A percentile compares a stretch with the other conserved stretches of the same genome.
These are phyloP conservation scores for Speoplatyrhinus poulsoni DNA, from an alignment of 2,113 vertebrate species.

Conservation along the genomic window DNA sequence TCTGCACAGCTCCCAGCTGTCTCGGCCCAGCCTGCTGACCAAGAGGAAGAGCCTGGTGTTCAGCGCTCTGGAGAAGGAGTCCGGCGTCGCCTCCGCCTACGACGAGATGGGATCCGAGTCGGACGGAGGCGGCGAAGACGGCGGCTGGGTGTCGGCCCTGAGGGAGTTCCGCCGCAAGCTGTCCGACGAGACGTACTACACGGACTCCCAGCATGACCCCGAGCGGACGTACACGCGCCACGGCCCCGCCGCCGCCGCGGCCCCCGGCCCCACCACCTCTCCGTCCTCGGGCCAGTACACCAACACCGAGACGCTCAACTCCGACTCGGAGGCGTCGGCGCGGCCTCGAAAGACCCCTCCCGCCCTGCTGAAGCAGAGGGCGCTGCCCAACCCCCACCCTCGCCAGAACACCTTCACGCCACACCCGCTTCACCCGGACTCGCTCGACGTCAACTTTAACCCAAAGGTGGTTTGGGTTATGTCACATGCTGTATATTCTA, in stretches of 20 bases:
- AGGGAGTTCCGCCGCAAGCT: constrained; percentile 69
- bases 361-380: constrained; percentile 76
- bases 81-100: constrained; percentile 85
- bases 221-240: constrained; percentile 81
- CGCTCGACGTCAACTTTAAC: constrained; percentile 93
- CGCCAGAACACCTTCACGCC: constrained; percentile 45
- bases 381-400: constrained; percentile 58
- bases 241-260: constrained; percentile 62
- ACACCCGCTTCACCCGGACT: constrained; percentile 52
- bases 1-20: constrained; percentile 79
- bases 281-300: constrained; percentile 83
- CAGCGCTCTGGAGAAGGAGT: constrained; percentile 85
- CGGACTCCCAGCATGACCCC: constrained; percentile 74
- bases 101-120: constrained; percentile 88
- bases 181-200: constrained; percentile 78
- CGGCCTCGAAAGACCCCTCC: constrained; percentile 69
- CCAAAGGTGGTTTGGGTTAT: constrained; percentile 67
- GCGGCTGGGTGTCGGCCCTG: constrained; percentile 66
- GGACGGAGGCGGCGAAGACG: constrained; percentile 49
- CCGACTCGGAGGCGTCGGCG: constrained; percentile 86
- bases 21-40: constrained; percentile 83
- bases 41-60: constrained; percentile 88
- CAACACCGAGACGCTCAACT: constrained; percentile 85
- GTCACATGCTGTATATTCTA: neutral
- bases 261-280: constrained; percentile 68